Base-by-base conservation (phyloP, 2,888 invertebrate species). In the Baronia brevicornis region DNA sequence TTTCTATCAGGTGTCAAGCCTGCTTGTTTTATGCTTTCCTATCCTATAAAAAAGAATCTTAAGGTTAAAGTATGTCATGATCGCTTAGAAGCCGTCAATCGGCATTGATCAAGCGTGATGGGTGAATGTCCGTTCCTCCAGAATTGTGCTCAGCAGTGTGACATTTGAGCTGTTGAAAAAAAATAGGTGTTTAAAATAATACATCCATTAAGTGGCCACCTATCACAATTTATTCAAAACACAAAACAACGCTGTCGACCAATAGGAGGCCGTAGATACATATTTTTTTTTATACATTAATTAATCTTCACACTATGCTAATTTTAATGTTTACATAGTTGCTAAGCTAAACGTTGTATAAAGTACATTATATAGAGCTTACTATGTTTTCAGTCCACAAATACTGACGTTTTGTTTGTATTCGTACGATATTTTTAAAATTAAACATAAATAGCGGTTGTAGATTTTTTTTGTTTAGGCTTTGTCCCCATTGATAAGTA, bases 191-290 rank as follows among this genome's bases (percentile, higher is more conserved):
- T 9, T 28, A 5, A 29, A 35, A 25, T 35, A 15, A 35, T 30
- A 41, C 37, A 37, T 37, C 29, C 25, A 22, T 38, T 10, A 13
- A 23, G 21, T 35, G 24, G 35, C 28, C 36, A 38, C 35, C 40
- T 41, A 41, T 41, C 40, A 41, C 40, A 41, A 37, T 41, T 37
- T 41, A 41, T 41, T 41, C 18, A 29, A 41, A 31, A 31, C 19
- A 34, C 25, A 20, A 31, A 14, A 34, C 28, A 24, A 31, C 22
- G 31, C 27, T 23, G 19, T 30, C 11, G 13, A 21, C 9, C 20
- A 9, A 20, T 13, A 3, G 19, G 5, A 18, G 34, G 6, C 20
- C 18, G 17, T 18, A 35, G 5, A 18, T 29, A 20, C 14, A 24
- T 14, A 14, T 17, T 28, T 22, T 23, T 35, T 9, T 24, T 8